These are phyloP conservation scores for Leptodirus hochenwartii DNA, from an alignment of 2,888 invertebrate genomes.

Conservation along the genomic window DNA sequence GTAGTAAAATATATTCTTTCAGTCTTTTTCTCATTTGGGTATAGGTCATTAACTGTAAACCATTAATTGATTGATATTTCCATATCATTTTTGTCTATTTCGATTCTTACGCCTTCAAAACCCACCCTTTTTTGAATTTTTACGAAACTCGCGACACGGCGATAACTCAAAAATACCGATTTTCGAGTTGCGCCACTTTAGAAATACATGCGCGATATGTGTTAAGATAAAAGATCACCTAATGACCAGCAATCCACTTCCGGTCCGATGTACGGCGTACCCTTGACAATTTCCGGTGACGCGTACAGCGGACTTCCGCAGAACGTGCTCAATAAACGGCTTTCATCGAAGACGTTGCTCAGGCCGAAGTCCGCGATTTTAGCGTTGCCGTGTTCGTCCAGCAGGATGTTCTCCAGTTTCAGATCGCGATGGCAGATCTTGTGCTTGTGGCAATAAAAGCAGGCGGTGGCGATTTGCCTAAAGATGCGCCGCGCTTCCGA, in stretches of 20 bases:
- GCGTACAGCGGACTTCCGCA: conserved; percentile 95
- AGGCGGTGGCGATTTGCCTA: conserved; percentile 90
- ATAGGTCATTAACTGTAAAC: no score
- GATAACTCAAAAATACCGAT: no score
- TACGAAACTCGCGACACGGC: no score
- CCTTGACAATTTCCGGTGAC: conserved; percentile 94
- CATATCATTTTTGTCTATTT: no score
- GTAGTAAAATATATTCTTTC: no score
- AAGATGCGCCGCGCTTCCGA: conserved; percentile 89
- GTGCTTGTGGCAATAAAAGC: conserved; percentile 96
- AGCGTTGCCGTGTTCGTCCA: conserved; percentile 86
- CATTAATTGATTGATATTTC: no score
- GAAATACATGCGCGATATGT: no score
- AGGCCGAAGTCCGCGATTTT: conserved; percentile 99
- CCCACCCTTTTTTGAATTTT: no score
- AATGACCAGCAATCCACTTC: conserved; percentile 92
- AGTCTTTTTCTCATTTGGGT: no score
- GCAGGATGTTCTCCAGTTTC: conserved; percentile 85
- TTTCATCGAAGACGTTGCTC: conserved; percentile 89
- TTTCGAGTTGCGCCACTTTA: no score
- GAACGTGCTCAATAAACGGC: conserved; percentile 72
- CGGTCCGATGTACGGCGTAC: conserved; percentile 91
- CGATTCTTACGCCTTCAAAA: no score
- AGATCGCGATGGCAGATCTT: conserved; percentile 94
- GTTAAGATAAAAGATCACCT: no score